Conservation (phyloP, 2,888 invertebrate species). For the Tholera decimalis region DNA sequence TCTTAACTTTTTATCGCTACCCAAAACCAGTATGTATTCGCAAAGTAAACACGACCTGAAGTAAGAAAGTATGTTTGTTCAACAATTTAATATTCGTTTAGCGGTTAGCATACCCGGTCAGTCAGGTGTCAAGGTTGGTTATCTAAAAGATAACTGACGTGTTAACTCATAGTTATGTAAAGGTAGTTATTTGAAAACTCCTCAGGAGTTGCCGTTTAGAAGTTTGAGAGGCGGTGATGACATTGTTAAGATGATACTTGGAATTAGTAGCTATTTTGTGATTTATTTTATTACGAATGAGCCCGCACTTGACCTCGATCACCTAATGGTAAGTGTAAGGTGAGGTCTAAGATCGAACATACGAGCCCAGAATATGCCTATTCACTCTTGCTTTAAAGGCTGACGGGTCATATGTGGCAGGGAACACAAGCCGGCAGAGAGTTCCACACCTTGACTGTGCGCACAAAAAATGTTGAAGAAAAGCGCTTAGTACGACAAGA, state of each 20-base stretch:
- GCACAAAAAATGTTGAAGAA: too few relatives aligned
- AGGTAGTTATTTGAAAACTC: constrained; percentile 41
- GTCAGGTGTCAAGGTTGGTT: constrained; percentile 52
- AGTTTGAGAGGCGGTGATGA: constrained; percentile 18
- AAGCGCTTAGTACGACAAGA: too few relatives aligned
- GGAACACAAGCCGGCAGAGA: too few relatives aligned
- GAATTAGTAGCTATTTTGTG: constrained; percentile 11
- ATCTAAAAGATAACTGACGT: constrained; percentile 13
- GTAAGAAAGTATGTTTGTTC: constrained; percentile 50
- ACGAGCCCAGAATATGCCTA: too few relatives aligned
- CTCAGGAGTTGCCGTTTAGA: constrained; percentile 14
- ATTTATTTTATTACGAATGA: too few relatives aligned
- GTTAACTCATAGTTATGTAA: constrained; percentile 46
- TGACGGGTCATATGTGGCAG: too few relatives aligned
- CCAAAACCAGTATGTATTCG: constrained; percentile 30
- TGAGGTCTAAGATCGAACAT: too few relatives aligned
- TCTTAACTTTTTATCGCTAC: neutral
- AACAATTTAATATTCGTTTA: constrained; percentile 34
- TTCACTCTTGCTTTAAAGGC: too few relatives aligned
- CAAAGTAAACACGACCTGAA: constrained; percentile 8
- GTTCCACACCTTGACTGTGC: too few relatives aligned
- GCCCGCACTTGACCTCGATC: too few relatives aligned
- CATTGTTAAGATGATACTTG: constrained; percentile 21
- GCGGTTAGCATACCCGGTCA: constrained; percentile 38
- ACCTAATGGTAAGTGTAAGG: too few relatives aligned